Evolutionary conservation across 2,113 vertebrate species (phyloP), one percentile per base, ranked within the genome.

Genomic region (Cochlearius cochlearius): DNA sequence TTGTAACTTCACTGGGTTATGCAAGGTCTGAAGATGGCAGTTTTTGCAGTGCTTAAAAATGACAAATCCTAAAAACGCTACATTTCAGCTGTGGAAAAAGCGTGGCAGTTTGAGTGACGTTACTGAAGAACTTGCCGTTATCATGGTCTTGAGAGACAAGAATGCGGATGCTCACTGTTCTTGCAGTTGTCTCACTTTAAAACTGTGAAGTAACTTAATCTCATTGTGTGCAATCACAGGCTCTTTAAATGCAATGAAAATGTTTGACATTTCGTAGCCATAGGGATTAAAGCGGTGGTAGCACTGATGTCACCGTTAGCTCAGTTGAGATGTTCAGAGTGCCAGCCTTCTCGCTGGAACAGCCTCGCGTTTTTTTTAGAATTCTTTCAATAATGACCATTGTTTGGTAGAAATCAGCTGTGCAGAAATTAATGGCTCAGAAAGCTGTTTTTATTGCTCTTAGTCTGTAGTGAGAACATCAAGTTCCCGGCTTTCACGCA

Each of bases 331-430:
- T 85, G 39, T 69, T 92, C 83, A 29, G 62, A 94, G 69, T 91
- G 91, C 95, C 93, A 94, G 93, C 63, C 90, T 92, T 94, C 88
- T 75, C 29, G 5, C 78, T 93, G 96, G 84, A 96, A 80, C 88
- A 82, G 86, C 71, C 83, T 84, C 27, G 22, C 25, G 3, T 2
- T 83, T 94, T 95, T 96, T 96, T 90, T 71, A 92, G 94, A 85
- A 86, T 95, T 94, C 96, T 94, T 96, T 97, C 96, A 97, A 92
- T 98, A 97, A 97, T 97, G 86, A 94, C 83, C 93, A 97, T 97
- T 98, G 96, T 98, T 97, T 77, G 45, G 91, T 85, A 92, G 89
- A 96, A 97, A 96, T 98, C 96, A 97, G 96, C 97, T 97, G 96
- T 97, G 97, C 82, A 91, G 93, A 97, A 98, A 97, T 97, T 96